Conservation (phyloP, 2,888 invertebrate species). For the Melolontha melolontha region DNA sequence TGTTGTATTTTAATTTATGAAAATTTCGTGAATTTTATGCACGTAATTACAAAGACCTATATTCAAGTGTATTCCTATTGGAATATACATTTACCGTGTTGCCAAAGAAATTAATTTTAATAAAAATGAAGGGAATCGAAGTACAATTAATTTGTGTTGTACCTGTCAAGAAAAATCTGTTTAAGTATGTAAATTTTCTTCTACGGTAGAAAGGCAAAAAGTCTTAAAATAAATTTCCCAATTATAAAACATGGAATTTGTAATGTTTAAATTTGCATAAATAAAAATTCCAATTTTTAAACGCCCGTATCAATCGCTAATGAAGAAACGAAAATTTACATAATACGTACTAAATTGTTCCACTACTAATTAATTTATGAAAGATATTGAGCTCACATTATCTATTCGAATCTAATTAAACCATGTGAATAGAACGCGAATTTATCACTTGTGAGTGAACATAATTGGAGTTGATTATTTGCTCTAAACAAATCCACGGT, state of each 20-base stretch:
- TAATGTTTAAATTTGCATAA: constrained; percentile 44
- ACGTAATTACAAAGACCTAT: too few relatives aligned
- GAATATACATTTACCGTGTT: too few relatives aligned
- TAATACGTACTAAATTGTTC: constrained; percentile 45
- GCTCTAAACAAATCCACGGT: too few relatives aligned
- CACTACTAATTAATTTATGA: constrained; percentile 40
- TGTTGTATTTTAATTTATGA: background rate
- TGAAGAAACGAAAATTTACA: constrained; percentile 44
- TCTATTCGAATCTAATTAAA: constrained; percentile 2
- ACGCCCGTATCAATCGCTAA: constrained; percentile 45
- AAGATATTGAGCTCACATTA: background rate
- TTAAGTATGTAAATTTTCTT: constrained; percentile 39
- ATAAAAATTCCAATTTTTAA: constrained; percentile 32
- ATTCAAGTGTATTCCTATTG: too few relatives aligned
- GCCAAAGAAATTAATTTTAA: background rate
- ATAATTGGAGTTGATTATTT: too few relatives aligned
- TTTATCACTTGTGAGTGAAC: background rate
- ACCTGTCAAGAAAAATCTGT: constrained; percentile 37
- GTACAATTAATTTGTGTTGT: constrained; percentile 35
- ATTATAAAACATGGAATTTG: constrained; percentile 52
- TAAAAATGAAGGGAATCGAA: constrained; percentile 16
- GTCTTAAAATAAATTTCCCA: constrained; percentile 52
- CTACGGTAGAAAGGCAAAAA: constrained; percentile 20
- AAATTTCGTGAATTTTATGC: background rate
- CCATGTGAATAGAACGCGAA: constrained; percentile 1